Conservation (phyloP, 2,113 vertebrate genomes). For the Nibea coibor region DNA sequence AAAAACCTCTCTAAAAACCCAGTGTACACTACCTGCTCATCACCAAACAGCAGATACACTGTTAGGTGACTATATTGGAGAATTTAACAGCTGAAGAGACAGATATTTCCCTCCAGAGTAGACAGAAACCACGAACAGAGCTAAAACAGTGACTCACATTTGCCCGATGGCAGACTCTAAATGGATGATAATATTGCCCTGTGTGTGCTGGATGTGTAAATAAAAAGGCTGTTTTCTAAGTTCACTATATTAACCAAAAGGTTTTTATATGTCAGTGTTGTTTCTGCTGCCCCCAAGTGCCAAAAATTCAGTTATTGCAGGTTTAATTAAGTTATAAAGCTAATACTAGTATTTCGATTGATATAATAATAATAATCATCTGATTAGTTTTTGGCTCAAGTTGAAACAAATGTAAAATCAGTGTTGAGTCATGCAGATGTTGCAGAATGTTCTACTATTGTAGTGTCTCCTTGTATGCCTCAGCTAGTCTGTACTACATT, state of each 20-base stretch:
- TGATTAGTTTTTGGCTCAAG: no score
- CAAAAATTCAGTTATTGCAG: neutral
- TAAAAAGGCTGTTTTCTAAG: neutral
- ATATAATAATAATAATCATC: no score
- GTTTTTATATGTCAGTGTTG: neutral
- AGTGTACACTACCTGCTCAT: neutral
- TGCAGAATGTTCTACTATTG: neutral
- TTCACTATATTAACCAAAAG: neutral
- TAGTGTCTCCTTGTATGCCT: neutral
- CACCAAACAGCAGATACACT: neutral
- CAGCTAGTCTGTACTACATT: neutral
- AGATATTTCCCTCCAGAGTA: no score
- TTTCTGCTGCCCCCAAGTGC: neutral
- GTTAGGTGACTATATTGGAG: neutral
- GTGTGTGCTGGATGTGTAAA: neutral
- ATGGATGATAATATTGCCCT: neutral
- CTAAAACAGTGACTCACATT: neutral
- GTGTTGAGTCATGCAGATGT: neutral
- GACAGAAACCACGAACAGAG: no score
- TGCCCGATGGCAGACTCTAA: neutral
- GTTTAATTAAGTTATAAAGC: neutral
- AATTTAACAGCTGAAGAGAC: neutral
- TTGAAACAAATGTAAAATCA: neutral
- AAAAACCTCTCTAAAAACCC: neutral
- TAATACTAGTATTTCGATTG: neutral